Evolutionary conservation across 1,140 invertebrate genomes (phyloP), one percentile per base, ranked within the genome.

Genomic region (Drosophila tropicalis): DNA sequence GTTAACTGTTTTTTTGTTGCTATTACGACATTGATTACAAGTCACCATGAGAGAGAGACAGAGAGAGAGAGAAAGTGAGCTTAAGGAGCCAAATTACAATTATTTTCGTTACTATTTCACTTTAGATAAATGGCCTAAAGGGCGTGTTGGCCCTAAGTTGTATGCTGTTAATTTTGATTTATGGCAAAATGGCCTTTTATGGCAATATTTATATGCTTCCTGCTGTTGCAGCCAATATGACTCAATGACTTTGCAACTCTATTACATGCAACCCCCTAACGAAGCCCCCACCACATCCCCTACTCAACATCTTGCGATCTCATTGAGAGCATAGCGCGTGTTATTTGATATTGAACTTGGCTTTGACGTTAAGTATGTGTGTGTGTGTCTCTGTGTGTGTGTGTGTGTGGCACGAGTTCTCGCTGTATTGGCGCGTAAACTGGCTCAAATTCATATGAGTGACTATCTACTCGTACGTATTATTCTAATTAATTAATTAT

Each of bases 321-420:
- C 63, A 64, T 62, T 70, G 66, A 62, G 65, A 55, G 67, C 63
- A 65, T 67, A 70, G 79, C 72, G 71, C 79, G 60, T 86, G 72
- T 86, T 71, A 72, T 65, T 89, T 87, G 84, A 75, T 87, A 87
- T 87, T 87, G 84, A 87, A 87, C 84, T 87, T 87, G 85, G 84
- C 74, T 82, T 65, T 78, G 70, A 69, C 54, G 67, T 51, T 68
- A 70, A 64, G 36, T 79, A 47, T 83, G 36, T 84, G 61, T 83
- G 72, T 84, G 72, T 84, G 61, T 83, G 36, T 83, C 57, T 83
- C 19, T 22, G 19, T 2, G 25, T 25, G 25, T 25, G 25, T 4
- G 29, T 84, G 61, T 83, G 36, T 84, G 61, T 83, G 72, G 71
- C 69, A 81, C 65, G 73, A 76, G 73, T 70, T 51, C 44, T 51